Conservation (phyloP, 2,797 vertebrate species). For the Eutrigla gurnardus region DNA sequence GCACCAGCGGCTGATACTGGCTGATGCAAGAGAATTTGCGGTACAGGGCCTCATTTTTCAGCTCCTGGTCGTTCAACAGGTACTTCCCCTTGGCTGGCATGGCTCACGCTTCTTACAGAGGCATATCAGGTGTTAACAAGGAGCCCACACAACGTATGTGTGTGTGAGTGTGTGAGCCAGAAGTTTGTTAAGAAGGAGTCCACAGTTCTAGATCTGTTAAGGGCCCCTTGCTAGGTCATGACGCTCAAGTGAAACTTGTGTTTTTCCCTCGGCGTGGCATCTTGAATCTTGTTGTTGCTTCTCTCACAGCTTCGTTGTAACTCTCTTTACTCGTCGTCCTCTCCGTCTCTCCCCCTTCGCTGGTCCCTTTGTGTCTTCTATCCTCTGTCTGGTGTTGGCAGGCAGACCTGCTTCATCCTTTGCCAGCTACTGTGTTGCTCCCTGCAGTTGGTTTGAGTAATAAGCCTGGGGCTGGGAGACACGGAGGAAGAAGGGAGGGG, state of each 20-base stretch:
- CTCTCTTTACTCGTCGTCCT: constrained; percentile 25
- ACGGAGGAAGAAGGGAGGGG: constrained; percentile 52
- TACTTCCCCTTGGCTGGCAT: constrained; percentile 98
- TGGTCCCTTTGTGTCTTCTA: constrained; percentile 69
- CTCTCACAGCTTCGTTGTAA: constrained; percentile 32
- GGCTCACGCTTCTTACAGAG: constrained; percentile 59
- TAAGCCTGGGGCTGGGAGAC: constrained; percentile 62
- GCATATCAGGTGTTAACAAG: constrained; percentile 55
- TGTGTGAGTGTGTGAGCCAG: neutral
- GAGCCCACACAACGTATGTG: neutral
- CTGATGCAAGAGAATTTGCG: constrained; percentile 93
- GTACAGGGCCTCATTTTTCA: constrained; percentile 89
- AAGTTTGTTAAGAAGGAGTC: constrained; percentile 24
- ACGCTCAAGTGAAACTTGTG: constrained; percentile 57
- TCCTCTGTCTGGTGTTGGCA: constrained; percentile 71
- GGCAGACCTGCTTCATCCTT: constrained; percentile 70
- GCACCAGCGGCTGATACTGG: constrained; percentile 92
- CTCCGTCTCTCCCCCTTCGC: constrained; percentile 42
- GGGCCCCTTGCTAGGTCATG: constrained; percentile 54
- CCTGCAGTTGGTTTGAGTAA: constrained; percentile 68
- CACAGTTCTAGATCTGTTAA: constrained; percentile 45
- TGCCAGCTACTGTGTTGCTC: constrained; percentile 75
- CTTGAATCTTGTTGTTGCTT: constrained; percentile 50
- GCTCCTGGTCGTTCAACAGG: constrained; percentile 91
- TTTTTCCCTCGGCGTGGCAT: constrained; percentile 60